A percentile compares a stretch with the other conserved stretches of the same genome.
Evolutionary conservation across 2,113 vertebrate genomes (phyloP).

Genomic region (Psilopsiagon aymara): DNA sequence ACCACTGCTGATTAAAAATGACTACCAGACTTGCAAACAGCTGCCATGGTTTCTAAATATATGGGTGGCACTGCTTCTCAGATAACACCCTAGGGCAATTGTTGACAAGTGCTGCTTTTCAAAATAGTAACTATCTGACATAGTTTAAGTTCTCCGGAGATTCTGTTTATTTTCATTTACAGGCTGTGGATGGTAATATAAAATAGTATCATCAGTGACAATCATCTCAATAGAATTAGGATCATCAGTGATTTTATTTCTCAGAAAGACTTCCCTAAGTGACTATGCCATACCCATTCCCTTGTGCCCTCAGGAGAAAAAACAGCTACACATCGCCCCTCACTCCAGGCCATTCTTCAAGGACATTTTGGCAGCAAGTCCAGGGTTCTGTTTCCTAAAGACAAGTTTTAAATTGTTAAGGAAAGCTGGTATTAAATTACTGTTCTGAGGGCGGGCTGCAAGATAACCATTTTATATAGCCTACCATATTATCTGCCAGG

Average conservation of each 20-base stretch:
- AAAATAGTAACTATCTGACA: slow-evolving; percentile 26
- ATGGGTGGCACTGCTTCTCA: neutral
- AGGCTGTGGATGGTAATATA: neutral
- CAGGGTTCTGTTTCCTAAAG: neutral
- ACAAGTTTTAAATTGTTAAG: neutral
- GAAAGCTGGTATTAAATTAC: neutral
- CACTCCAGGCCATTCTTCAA: neutral
- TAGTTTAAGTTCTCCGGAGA: neutral
- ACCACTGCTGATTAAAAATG: neutral
- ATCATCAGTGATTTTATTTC: neutral
- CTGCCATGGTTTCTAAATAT: slow-evolving; percentile 53
- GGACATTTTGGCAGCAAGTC: neutral
- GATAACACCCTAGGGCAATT: neutral
- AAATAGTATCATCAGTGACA: neutral
- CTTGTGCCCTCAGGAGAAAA: neutral
- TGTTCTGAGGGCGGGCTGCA: neutral
- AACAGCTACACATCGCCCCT: neutral
- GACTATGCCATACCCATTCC: neutral
- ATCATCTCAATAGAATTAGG: neutral
- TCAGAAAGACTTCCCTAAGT: neutral
- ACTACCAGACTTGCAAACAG: slow-evolving; percentile 13
- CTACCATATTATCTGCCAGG: neutral
- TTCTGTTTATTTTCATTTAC: neutral
- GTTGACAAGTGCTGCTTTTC: neutral
- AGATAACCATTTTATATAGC: neutral